A percentile compares a stretch with the other conserved stretches of the same genome.
Conservation (phyloP, 92 coral and sea anemone genomes). For the Parazoanthus atlanticus region DNA sequence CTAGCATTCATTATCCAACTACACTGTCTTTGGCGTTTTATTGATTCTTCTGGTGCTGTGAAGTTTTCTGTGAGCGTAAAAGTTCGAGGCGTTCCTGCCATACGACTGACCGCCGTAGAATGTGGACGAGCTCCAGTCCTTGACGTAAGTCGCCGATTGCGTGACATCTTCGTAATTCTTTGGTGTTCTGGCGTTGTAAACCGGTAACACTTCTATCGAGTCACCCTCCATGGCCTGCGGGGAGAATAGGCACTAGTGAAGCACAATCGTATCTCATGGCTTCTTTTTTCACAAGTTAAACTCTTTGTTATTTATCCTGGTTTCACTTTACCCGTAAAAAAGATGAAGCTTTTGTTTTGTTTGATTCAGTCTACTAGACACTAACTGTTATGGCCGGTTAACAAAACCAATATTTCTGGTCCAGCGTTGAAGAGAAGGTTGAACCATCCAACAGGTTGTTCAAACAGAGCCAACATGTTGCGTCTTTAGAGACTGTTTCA, state of each 20-base stretch:
- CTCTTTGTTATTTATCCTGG: too few species aligned
- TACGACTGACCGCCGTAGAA: constrained; percentile 74
- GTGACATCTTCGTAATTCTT: constrained; percentile 93
- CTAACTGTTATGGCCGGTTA: too few species aligned
- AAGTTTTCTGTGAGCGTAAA: constrained; percentile 30
- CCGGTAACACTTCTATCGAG: constrained; percentile 92
- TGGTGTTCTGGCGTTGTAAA: constrained; percentile 91
- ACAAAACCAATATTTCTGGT: too few species aligned
- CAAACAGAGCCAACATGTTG: too few species aligned
- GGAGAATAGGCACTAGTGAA: background rate
- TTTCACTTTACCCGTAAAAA: too few species aligned
- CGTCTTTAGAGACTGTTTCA: too few species aligned
- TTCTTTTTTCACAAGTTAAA: too few species aligned
- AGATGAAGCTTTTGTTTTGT: too few species aligned
- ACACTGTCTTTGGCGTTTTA: constrained; percentile 1
- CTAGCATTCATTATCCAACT: background rate
- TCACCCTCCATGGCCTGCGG: constrained; percentile 86
- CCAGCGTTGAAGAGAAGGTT: too few species aligned
- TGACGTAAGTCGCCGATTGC: constrained; percentile 78
- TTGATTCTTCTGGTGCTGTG: constrained; percentile 2
- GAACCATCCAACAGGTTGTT: too few species aligned
- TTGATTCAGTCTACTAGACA: too few species aligned
- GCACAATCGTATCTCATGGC: background rate
- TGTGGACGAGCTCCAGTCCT: constrained; percentile 96
- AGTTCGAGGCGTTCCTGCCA: constrained; percentile 25